Evolutionary conservation across 1,140 invertebrate genomes (phyloP).

Genomic region (Neodiprion virginianus): DNA sequence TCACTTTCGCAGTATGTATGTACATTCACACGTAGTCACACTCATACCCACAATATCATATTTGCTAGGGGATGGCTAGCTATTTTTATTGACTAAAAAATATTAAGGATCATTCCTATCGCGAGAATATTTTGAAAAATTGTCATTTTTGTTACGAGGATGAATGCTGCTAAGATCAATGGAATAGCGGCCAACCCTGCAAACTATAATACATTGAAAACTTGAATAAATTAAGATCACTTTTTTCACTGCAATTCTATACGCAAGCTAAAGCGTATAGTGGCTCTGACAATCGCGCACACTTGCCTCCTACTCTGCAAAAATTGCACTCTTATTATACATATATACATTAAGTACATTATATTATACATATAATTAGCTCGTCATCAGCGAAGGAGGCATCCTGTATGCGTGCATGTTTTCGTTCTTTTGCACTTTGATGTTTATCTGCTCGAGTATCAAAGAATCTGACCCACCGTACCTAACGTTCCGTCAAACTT

Average conservation of each 20-base stretch:
- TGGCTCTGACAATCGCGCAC: neutral
- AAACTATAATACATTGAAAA: neutral
- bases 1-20: neutral
- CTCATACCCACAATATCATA: neutral
- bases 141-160: neutral
- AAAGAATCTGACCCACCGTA: no score
- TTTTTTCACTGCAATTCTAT: conserved; percentile 1
- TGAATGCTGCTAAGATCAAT: neutral
- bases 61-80: neutral
- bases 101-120: neutral
- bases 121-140: neutral
- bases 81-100: neutral
- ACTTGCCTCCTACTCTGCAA: neutral
- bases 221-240: neutral
- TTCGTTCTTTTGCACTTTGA: neutral
- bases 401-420: neutral
- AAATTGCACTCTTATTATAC: neutral
- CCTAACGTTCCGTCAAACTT: no score
- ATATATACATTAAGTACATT: neutral
- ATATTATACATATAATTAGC: no score
- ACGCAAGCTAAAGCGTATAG: neutral
- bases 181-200: neutral
- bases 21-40: neutral
- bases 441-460: neutral
- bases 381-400: no score